Evolutionary conservation across 1,140 invertebrate genomes (phyloP).

Genomic region (Drosophila rufa): DNA sequence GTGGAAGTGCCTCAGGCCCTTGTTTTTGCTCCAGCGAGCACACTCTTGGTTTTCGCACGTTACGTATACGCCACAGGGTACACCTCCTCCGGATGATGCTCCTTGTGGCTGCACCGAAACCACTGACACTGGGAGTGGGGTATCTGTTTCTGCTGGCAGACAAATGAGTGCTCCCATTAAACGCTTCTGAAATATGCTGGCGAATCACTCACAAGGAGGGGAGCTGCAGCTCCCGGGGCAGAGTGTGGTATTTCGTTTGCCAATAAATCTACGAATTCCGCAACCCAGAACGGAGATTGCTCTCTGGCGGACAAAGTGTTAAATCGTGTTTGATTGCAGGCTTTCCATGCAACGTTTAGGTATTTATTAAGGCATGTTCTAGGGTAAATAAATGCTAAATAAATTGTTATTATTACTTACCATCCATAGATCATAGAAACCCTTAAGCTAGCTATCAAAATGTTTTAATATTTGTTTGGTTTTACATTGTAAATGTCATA

Average conservation of each 20-base stretch:
- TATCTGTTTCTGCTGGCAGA: constrained; percentile 59
- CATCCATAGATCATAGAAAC: background rate
- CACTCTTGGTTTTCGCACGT: constrained; percentile 54
- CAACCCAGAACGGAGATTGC: constrained; percentile 23
- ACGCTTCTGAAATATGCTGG: constrained; percentile 79
- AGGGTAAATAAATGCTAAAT: background rate
- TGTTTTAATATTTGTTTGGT: background rate
- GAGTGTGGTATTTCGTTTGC: constrained; percentile 22
- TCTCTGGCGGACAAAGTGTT: constrained; percentile 36
- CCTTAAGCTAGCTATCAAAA: background rate
- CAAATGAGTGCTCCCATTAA: constrained; percentile 79
- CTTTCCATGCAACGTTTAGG: background rate
- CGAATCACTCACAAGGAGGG: constrained; percentile 65
- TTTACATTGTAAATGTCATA: background rate
- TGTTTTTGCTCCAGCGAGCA: constrained; percentile 34
- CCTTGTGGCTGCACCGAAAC: constrained; percentile 40
- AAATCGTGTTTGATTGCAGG: constrained; percentile 33
- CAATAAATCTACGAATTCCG: constrained; percentile 67
- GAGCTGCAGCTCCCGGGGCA: constrained; percentile 8
- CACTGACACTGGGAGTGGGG: constrained; percentile 34
- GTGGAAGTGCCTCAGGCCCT: constrained; percentile 32
- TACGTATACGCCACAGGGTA: constrained; percentile 66
- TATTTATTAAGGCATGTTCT: background rate
- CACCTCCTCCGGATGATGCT: constrained; percentile 27
- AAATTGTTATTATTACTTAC: background rate